Evolutionary conservation across 2,888 invertebrate species (phyloP).

Genomic region (Lamproptera curius): DNA sequence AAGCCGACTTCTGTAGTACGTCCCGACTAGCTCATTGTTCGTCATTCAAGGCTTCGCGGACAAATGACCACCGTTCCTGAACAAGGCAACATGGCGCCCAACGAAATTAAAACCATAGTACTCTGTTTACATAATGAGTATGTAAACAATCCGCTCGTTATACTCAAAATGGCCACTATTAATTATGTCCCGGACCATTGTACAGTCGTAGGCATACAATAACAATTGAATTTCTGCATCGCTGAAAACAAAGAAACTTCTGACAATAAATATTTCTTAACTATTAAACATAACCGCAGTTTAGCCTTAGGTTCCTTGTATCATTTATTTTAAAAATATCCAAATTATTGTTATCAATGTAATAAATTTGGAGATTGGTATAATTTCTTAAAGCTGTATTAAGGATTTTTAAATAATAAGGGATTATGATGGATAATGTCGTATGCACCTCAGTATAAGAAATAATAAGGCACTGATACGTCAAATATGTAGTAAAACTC

Average conservation of each 20-base stretch:
- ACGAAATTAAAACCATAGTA: conserved; percentile 58
- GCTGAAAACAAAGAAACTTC: conserved; percentile 5
- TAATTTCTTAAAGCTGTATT: too few species aligned
- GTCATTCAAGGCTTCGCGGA: conserved; percentile 71
- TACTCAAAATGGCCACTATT: conserved; percentile 14
- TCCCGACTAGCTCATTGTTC: conserved; percentile 62
- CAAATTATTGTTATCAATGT: too few species aligned
- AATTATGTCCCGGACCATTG: conserved; percentile 16
- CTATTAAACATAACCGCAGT: too few species aligned
- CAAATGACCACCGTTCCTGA: conserved; percentile 66
- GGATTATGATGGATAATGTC: too few species aligned
- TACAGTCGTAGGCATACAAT: conserved; percentile 9
- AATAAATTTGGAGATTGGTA: too few species aligned
- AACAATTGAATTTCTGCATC: conserved; percentile 18
- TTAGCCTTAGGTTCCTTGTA: too few species aligned
- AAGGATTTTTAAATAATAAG: too few species aligned
- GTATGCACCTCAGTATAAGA: too few species aligned
- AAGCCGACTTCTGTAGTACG: conserved; percentile 57
- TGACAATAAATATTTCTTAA: too few species aligned
- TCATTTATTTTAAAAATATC: too few species aligned
- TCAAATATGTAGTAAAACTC: too few species aligned
- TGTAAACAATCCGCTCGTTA: conserved; percentile 12
- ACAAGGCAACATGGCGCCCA: conserved; percentile 48
- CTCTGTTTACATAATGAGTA: conserved; percentile 32
- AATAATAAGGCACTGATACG: too few species aligned